These are phyloP conservation scores for Neodon shergylaensis DNA, from an alignment of 2,113 vertebrate species.

Conservation along the genomic window DNA sequence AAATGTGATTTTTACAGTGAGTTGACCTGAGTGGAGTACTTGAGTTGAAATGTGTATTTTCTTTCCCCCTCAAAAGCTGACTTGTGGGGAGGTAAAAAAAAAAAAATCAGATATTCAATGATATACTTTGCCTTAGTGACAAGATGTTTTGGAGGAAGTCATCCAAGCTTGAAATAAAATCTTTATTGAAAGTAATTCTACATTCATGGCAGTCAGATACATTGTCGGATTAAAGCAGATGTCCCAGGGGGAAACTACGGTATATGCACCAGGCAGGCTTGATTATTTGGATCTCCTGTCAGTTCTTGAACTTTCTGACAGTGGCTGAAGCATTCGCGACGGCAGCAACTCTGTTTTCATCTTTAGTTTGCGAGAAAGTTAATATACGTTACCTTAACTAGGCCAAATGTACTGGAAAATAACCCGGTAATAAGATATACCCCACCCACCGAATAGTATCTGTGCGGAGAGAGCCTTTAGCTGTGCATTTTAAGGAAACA, in stretches of 20 bases:
- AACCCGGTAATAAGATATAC: slow-evolving; percentile 85
- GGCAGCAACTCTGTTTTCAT: slow-evolving; percentile 82
- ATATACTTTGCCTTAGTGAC: slow-evolving; percentile 83
- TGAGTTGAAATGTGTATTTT: slow-evolving; percentile 77
- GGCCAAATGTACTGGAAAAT: slow-evolving; percentile 90
- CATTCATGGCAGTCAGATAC: slow-evolving; percentile 86
- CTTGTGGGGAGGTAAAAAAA: slow-evolving; percentile 70
- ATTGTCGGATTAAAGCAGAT: slow-evolving; percentile 82
- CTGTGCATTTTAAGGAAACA: slow-evolving; percentile 79
- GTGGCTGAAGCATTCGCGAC: slow-evolving; percentile 81
- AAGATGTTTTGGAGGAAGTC: slow-evolving; percentile 87
- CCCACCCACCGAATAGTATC: slow-evolving; percentile 79
- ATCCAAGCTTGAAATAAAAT: slow-evolving; percentile 90
- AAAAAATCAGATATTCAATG: slow-evolving; percentile 83
- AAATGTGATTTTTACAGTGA: slow-evolving; percentile 76
- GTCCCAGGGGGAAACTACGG: slow-evolving; percentile 81
- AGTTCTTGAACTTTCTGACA: slow-evolving; percentile 86
- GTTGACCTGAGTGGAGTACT: slow-evolving; percentile 76
- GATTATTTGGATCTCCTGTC: slow-evolving; percentile 87
- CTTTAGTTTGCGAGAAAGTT: slow-evolving; percentile 87
- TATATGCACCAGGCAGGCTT: slow-evolving; percentile 80
- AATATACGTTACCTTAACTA: slow-evolving; percentile 89
- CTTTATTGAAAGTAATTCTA: slow-evolving; percentile 89
- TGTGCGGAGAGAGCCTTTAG: slow-evolving; percentile 78
- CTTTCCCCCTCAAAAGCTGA: slow-evolving; percentile 72